A percentile compares a stretch with the other conserved stretches of the same genome.
These are phyloP conservation scores for Amphimedon queenslandica DNA, from an alignment of 37 sponge, comb jelly and placozoan species.

Conservation along the genomic window DNA sequence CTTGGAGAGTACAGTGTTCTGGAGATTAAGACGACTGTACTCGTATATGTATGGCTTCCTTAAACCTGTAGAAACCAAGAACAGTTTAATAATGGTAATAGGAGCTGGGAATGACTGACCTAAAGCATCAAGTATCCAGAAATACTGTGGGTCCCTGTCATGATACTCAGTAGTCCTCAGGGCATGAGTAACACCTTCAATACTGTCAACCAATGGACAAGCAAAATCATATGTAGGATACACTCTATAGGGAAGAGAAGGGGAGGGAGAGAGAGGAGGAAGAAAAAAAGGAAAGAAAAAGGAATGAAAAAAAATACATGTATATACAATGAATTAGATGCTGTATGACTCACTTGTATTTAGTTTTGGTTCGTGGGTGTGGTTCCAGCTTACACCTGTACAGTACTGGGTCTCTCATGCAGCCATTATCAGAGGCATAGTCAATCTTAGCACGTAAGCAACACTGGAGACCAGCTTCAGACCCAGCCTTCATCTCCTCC, in stretches of 20 bases:
- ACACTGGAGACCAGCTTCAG: conserved; percentile 65
- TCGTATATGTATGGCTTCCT: conserved; percentile 78
- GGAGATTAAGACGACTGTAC: conserved; percentile 94
- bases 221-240: conserved; percentile 99
- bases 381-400: conserved; percentile 86
- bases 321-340: background rate
- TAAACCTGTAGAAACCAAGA: conserved; percentile 1
- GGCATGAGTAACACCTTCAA: conserved; percentile 98
- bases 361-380: conserved; percentile 77
- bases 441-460: conserved; percentile 95
- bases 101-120: conserved; percentile 9
- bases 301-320: background rate
- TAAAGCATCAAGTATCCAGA: conserved; percentile 81
- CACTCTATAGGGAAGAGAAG: conserved; percentile 48
- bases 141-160: conserved; percentile 88
- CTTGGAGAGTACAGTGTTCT: conserved; percentile 96
- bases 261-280: background rate
- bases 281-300: background rate
- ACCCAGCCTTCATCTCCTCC: conserved; percentile 90
- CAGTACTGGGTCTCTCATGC: conserved; percentile 91
- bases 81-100: background rate
- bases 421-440: conserved; percentile 83
- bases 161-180: conserved; percentile 98
- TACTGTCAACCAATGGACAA: conserved; percentile 96
- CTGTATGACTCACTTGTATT: conserved; percentile 81